These are phyloP conservation scores for Azorinus chamasolen DNA, from an alignment of 2,888 invertebrate species.

Conservation along the genomic window DNA sequence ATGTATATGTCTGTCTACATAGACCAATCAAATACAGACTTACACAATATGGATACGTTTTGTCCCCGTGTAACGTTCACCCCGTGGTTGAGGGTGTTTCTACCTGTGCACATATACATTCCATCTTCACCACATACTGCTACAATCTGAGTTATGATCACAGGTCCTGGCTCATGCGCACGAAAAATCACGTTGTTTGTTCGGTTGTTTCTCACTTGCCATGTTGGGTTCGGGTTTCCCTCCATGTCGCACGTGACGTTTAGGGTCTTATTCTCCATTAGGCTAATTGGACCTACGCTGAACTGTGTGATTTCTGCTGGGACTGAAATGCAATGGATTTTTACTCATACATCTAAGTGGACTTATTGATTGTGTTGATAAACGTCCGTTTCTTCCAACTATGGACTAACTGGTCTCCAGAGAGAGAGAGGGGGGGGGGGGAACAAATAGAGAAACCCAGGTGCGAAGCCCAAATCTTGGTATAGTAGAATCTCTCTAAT, in stretches of 20 bases:
- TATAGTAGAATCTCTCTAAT: too few relatives aligned
- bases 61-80: conserved; percentile 41
- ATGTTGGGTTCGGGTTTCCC: conserved; percentile 34
- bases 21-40: conserved; percentile 18
- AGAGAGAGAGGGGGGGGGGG: too few relatives aligned
- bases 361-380: too few relatives aligned
- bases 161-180: too few relatives aligned
- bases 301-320: conserved; percentile 29
- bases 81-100: conserved; percentile 36
- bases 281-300: neutral
- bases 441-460: too few relatives aligned
- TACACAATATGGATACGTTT: conserved; percentile 45
- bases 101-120: conserved; percentile 41
- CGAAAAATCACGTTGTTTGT: neutral
- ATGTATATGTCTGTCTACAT: too few relatives aligned
- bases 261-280: conserved; percentile 41
- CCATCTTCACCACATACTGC: conserved; percentile 41
- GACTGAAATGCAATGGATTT: conserved; percentile 11
- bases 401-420: too few relatives aligned
- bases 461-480: too few relatives aligned
- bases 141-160: neutral
- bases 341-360: neutral
- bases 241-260: conserved; percentile 27
- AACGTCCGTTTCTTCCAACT: too few relatives aligned
- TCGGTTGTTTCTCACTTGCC: conserved; percentile 37